Base-by-base conservation (phyloP, 92 coral and sea anemone genomes). In the Diadumene lineata region DNA sequence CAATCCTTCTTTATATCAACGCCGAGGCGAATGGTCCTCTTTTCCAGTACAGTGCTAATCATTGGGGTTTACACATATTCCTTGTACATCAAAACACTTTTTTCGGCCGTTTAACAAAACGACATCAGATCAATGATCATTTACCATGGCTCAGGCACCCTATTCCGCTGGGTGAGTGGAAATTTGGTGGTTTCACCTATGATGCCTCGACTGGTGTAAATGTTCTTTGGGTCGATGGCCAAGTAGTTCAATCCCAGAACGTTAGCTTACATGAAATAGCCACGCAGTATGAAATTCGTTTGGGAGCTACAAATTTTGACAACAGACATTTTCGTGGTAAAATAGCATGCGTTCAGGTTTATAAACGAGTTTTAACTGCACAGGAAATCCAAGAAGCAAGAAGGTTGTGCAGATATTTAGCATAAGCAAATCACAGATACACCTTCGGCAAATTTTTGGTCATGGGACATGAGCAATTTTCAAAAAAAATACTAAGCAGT, bases 151-250 rank as follows among this genome's bases (percentile, higher is more conserved):
- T n/a, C n/a, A 9, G 19, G 58, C 10, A 6, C 19, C 21, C 58
- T 3, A 57, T 89, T 65, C 68, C 57, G n/a, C 68, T 66, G 25
- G 58, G 69, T 34, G 28, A 71, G 19, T 89, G 94, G 94, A 76
- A 78, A n/a, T 89, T 34, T 15, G 80, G 85, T 6, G 94, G 94
- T 0, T 80, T 82, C 11, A 77, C 94, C 15, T 89, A 89, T 53
- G 81, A 78, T 22, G 57, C 75, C 33, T 67, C 69, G 3, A 82
- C 87, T 19, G 94, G 94, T 31, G 48, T 23, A 4, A 90, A 75
- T 19, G 72, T 76, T 19, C 50, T 89, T 77, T 89, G 91, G 91
- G 58, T 78, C 7, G 84, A 85, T 46, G 90, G 88, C 15, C 64
- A 73, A 30, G 51, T 48, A 28, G 84, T 33, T 23, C 74, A 71